Conservation (phyloP, 2,888 invertebrate species). For the Laspeyria flexula region DNA sequence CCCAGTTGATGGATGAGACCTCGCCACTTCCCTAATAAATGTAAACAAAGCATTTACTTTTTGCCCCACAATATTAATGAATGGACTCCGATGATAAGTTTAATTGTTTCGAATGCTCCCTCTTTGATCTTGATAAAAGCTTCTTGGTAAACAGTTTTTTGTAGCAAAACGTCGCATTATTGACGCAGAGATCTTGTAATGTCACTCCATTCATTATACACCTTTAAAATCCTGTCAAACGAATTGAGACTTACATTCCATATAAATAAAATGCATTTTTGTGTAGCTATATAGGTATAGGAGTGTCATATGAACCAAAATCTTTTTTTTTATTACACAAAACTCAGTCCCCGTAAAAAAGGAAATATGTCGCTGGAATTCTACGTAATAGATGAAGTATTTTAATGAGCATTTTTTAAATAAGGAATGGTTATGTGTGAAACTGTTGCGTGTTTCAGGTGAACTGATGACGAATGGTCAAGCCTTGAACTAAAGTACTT, state of each 20-base stretch:
- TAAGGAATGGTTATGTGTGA: constrained; percentile 66
- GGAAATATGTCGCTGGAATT: constrained; percentile 56
- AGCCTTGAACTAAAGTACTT: constrained; percentile 42
- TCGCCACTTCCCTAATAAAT: constrained; percentile 81
- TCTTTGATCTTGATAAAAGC: constrained; percentile 63
- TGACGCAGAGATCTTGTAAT: constrained; percentile 51
- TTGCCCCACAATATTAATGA: constrained; percentile 74
- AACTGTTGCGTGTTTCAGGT: constrained; percentile 57
- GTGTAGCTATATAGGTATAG: constrained; percentile 5
- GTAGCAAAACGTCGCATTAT: constrained; percentile 56
- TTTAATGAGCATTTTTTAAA: constrained; percentile 77
- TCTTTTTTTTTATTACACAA: constrained; percentile 52
- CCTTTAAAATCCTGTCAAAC: constrained; percentile 14
- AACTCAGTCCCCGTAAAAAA: constrained; percentile 64
- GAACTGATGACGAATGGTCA: constrained; percentile 51
- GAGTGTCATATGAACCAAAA: constrained; percentile 43
- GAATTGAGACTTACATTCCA: constrained; percentile 8
- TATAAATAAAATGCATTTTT: constrained; percentile 5
- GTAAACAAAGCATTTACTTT: constrained; percentile 82
- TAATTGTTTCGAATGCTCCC: constrained; percentile 74
- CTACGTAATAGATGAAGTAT: constrained; percentile 73
- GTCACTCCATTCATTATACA: constrained; percentile 36
- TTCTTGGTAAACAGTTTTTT: constrained; percentile 51
- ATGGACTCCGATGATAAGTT: constrained; percentile 68
- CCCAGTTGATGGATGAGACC: constrained; percentile 76